Conservation (phyloP, 1,140 invertebrate species). For the Monochamus saltuarius region DNA sequence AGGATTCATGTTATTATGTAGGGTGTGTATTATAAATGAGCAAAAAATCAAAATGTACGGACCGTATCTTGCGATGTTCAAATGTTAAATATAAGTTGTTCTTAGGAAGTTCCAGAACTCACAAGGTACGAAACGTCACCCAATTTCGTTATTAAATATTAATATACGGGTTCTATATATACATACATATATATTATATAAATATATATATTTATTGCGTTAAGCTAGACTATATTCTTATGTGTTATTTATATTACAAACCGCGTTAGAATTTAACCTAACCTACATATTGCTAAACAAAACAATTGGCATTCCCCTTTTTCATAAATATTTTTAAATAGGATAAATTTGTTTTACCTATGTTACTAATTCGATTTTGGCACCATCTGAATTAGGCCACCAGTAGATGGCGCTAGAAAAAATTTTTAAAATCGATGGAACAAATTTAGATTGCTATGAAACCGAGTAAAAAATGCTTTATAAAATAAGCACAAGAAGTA, state of each 20-base stretch:
- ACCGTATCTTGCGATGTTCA: constrained; percentile 41
- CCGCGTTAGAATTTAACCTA: constrained; percentile 28
- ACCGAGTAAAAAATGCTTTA: no score
- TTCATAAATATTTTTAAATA: not conserved
- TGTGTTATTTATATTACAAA: constrained; percentile 45
- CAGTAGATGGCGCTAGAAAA: no score
- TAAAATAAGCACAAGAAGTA: no score
- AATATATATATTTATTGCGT: constrained; percentile 40
- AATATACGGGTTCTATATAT: constrained; percentile 48
- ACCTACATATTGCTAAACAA: constrained; percentile 7
- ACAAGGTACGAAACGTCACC: constrained; percentile 42
- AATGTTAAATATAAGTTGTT: constrained; percentile 50
- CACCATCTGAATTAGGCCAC: no score
- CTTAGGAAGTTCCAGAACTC: constrained; percentile 49
- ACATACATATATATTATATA: constrained; percentile 23
- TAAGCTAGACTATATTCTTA: constrained; percentile 45
- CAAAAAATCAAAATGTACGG: constrained; percentile 50
- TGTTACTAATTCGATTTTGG: not conserved
- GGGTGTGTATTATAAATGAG: constrained; percentile 43
- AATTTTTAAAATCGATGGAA: no score
- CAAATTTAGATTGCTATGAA: no score
- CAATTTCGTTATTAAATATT: constrained; percentile 43
- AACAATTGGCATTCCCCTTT: not conserved
- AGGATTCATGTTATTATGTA: constrained; percentile 17
- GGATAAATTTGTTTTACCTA: constrained; percentile 12